A percentile compares a stretch with the other conserved stretches of the same genome.
Evolutionary conservation across 2,113 vertebrate species (phyloP).

Genomic region (Hyperopisus bebe): DNA sequence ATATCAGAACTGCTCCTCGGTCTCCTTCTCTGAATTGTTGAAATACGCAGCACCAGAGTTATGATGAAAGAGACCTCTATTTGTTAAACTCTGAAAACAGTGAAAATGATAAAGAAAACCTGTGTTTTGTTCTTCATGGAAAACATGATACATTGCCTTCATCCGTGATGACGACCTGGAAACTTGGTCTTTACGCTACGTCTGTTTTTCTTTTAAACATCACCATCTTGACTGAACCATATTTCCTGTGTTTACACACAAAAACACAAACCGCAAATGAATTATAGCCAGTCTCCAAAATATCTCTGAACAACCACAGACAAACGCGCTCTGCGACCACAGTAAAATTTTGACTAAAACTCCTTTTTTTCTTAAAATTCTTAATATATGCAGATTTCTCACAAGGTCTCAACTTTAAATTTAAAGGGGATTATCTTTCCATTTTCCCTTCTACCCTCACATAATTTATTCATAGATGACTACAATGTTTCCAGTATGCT

Average conservation of each 20-base stretch:
- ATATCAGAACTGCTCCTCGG: neutral
- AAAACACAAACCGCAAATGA: neutral
- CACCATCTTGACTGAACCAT: slow-evolving; percentile 15
- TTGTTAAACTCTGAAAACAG: neutral
- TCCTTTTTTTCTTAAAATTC: neutral
- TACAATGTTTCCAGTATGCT: neutral
- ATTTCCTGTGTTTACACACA: slow-evolving; percentile 16
- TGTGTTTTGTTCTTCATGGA: neutral
- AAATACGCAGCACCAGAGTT: neutral
- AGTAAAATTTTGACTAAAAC: neutral
- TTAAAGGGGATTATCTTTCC: neutral
- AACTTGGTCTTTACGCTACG: neutral
- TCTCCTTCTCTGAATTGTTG: neutral
- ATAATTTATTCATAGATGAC: neutral
- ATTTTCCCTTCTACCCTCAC: neutral
- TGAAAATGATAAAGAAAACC: neutral
- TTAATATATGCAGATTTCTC: neutral
- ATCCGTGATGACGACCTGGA: neutral
- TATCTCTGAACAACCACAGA: neutral
- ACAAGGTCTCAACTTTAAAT: neutral
- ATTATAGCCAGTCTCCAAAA: neutral
- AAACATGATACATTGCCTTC: neutral
- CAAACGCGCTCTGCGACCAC: neutral
- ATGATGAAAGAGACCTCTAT: neutral
- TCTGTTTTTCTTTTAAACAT: neutral